A percentile compares a stretch with the other conserved stretches of the same genome.
Evolutionary conservation across 2,888 invertebrate species (phyloP).

Genomic region (Spisula solida): DNA sequence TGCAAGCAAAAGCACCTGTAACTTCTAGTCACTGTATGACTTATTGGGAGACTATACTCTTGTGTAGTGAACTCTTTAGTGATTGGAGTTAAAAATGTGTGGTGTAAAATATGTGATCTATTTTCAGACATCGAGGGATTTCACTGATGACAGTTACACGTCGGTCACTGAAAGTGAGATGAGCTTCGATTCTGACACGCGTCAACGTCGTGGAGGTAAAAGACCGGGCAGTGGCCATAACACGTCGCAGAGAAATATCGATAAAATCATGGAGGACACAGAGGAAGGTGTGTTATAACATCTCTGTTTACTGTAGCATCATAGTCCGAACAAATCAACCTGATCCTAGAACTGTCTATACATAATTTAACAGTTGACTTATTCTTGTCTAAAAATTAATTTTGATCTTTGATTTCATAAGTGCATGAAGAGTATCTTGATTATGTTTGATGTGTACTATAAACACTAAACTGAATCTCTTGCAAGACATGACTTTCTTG

Average conservation of each 20-base stretch:
- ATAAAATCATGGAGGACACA: constrained; percentile 74
- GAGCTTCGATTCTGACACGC: constrained; percentile 75
- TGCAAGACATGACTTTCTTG: too few species aligned
- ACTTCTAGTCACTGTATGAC: too few species aligned
- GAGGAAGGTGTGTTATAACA: constrained; percentile 62
- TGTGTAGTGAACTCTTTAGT: neutral
- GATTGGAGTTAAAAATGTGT: neutral
- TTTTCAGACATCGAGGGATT: constrained; percentile 64
- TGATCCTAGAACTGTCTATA: too few species aligned
- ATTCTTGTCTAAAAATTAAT: neutral
- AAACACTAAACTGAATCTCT: too few species aligned
- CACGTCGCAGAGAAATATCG: constrained; percentile 64
- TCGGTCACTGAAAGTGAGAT: constrained; percentile 76
- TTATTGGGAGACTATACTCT: too few species aligned
- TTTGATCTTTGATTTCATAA: neutral
- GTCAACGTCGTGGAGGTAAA: constrained; percentile 36
- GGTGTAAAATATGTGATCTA: neutral
- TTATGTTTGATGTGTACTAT: too few species aligned
- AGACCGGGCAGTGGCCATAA: constrained; percentile 51
- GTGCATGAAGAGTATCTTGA: too few species aligned
- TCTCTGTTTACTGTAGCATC: neutral
- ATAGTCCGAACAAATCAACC: too few species aligned
- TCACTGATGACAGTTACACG: constrained; percentile 77
- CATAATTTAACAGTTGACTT: too few species aligned
- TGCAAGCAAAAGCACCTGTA: too few species aligned